These are phyloP conservation scores for Tetraodon nigroviridis DNA, from an alignment of 2,113 vertebrate species.

Conservation along the genomic window DNA sequence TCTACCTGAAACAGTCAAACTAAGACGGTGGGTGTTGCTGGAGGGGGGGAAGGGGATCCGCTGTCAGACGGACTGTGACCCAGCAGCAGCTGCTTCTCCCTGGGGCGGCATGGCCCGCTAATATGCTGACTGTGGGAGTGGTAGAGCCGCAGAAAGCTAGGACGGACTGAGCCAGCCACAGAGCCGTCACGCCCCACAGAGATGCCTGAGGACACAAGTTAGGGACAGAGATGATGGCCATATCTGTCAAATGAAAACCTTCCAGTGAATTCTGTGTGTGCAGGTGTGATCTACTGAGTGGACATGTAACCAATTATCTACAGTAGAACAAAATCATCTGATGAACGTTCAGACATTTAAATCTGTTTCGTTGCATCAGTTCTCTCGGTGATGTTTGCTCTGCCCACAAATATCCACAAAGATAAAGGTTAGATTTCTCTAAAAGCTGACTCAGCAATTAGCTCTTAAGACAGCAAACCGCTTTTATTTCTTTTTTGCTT, in stretches of 20 bases:
- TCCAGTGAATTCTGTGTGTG: neutral
- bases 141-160: conserved; percentile 77
- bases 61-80: conserved; percentile 47
- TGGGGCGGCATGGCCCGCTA: conserved; percentile 63
- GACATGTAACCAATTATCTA: neutral
- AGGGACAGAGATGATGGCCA: too few species aligned
- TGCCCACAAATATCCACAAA: too few species aligned
- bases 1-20: conserved; percentile 43
- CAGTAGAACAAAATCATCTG: neutral
- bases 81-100: conserved; percentile 76
- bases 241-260: neutral
- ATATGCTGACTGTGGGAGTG: conserved; percentile 76
- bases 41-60: conserved; percentile 45
- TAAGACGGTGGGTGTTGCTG: conserved; percentile 53
- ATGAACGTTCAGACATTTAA: too few species aligned
- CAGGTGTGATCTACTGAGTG: too few species aligned
- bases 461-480: too few species aligned
- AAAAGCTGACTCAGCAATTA: too few species aligned
- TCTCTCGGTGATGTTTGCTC: too few species aligned
- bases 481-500: too few species aligned
- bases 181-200: conserved; percentile 72
- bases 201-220: conserved; percentile 54
- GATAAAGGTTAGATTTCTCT: too few species aligned
- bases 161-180: conserved; percentile 74
- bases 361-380: too few species aligned